Evolutionary conservation across 2,888 invertebrate species (phyloP).

Genomic region (Meiosimyza decipiens): DNA sequence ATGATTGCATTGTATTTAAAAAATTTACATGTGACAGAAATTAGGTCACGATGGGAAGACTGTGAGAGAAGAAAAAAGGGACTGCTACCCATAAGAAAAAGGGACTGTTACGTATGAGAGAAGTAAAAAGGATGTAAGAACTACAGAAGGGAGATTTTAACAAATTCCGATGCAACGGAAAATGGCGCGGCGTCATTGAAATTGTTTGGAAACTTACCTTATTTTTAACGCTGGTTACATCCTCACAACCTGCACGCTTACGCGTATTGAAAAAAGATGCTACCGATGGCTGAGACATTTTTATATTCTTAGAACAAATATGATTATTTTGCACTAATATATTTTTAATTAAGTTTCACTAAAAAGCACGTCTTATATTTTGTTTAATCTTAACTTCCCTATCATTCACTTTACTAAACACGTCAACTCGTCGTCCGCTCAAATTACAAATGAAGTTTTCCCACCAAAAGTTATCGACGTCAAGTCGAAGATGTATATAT

Average conservation of each 20-base stretch:
- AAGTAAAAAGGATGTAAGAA: background rate
- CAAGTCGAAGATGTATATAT: background rate
- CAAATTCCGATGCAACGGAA: background rate
- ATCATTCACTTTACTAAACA: slow-evolving; percentile 37
- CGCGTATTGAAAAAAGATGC: slow-evolving; percentile 80
- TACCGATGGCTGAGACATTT: slow-evolving; percentile 82
- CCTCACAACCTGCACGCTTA: slow-evolving; percentile 80
- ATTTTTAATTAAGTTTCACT: slow-evolving; percentile 21
- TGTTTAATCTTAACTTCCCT: background rate
- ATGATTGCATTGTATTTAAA: too few species aligned
- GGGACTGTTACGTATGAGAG: slow-evolving; percentile 5
- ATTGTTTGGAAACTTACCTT: slow-evolving; percentile 65
- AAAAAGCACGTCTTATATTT: slow-evolving; percentile 21
- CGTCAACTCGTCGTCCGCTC: slow-evolving; percentile 57
- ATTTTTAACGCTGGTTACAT: slow-evolving; percentile 70
- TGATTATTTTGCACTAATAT: background rate
- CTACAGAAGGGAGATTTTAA: background rate
- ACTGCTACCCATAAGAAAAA: slow-evolving; percentile 32
- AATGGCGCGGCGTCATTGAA: slow-evolving; percentile 8
- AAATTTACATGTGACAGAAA: too few species aligned
- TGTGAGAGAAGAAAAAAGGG: slow-evolving; percentile 21
- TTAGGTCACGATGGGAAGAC: too few species aligned
- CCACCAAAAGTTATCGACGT: slow-evolving; percentile 57
- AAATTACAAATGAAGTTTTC: slow-evolving; percentile 61
- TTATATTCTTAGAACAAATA: slow-evolving; percentile 32